phyloP scores from a whole-genome alignment of 2,888 invertebrate genomes.

The Stegana nigrithorax region DNA sequence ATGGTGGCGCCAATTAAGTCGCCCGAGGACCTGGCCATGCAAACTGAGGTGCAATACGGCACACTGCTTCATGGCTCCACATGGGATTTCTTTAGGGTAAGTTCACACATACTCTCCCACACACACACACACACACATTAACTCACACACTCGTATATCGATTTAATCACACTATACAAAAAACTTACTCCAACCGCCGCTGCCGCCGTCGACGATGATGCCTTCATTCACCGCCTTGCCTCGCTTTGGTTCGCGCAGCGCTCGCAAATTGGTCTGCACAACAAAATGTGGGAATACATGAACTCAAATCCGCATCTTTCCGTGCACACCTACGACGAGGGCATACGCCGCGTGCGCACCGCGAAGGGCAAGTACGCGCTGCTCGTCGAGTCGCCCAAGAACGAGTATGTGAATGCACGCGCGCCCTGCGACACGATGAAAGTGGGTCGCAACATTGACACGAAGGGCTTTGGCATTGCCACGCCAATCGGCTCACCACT shows the following conservation, averaged over 20 bases:
- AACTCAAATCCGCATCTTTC: conserved; percentile 86
- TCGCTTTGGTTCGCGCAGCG: conserved; percentile 71
- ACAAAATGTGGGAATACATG: conserved; percentile 96
- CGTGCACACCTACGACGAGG: conserved; percentile 83
- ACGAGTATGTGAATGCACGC: conserved; percentile 81
- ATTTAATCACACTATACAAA: no score
- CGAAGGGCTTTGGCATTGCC: conserved; percentile 96
- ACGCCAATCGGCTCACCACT: conserved; percentile 92
- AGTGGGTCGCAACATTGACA: conserved; percentile 86
- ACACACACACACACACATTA: neutral
- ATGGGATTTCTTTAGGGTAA: conserved; percentile 82
- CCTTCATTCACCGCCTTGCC: neutral
- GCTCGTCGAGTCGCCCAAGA: conserved; percentile 79
- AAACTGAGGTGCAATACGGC: conserved; percentile 93
- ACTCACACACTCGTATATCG: neutral
- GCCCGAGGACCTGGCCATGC: conserved; percentile 89
- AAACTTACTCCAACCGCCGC: no score
- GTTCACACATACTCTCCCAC: no score
- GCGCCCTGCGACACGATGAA: conserved; percentile 96
- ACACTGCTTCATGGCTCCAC: conserved; percentile 84
- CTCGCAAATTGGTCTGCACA: conserved; percentile 86
- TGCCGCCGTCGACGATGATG: no score
- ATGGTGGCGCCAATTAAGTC: conserved; percentile 95
- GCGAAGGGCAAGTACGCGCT: conserved; percentile 86
- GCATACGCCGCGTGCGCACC: conserved; percentile 80